A percentile compares a stretch with the other conserved stretches of the same genome.
phyloP scores from a whole-genome alignment of 2,797 vertebrate genomes.

The Sus cebifrons region DNA sequence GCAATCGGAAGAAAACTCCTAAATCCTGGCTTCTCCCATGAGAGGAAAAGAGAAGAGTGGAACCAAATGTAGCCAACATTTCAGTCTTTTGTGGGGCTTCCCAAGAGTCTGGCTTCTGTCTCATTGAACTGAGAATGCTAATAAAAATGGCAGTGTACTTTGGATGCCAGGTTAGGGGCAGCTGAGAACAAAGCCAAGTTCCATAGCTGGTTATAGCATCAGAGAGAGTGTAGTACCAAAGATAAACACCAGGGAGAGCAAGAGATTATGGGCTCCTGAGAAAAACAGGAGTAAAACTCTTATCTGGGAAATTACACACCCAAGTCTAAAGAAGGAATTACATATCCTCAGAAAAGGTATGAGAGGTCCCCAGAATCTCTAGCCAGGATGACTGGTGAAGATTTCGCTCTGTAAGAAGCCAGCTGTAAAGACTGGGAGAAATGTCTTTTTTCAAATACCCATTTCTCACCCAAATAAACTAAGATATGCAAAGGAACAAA shows the following conservation, averaged over 20 bases:
- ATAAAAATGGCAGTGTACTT: background rate
- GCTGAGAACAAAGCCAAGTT: background rate
- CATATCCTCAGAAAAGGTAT: background rate
- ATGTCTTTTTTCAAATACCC: background rate
- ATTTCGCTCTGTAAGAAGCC: background rate
- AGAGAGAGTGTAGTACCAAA: background rate
- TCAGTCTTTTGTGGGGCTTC: background rate
- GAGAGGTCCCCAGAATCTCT: background rate
- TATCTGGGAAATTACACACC: background rate
- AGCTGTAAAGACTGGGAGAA: background rate
- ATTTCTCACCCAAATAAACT: constrained; percentile 8
- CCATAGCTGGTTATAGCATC: background rate
- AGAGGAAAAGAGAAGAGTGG: background rate
- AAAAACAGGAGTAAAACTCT: background rate
- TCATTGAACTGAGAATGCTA: background rate
- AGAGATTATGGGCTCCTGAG: background rate
- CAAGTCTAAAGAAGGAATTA: background rate
- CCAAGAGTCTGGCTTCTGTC: background rate
- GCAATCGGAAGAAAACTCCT: background rate
- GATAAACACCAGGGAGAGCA: background rate
- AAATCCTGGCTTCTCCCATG: background rate
- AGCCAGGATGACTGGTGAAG: background rate
- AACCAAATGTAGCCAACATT: background rate
- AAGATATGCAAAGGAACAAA: background rate
- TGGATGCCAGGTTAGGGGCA: background rate